phyloP scores from a whole-genome alignment of 2,113 vertebrate species.

The Xyrauchen texanus region DNA sequence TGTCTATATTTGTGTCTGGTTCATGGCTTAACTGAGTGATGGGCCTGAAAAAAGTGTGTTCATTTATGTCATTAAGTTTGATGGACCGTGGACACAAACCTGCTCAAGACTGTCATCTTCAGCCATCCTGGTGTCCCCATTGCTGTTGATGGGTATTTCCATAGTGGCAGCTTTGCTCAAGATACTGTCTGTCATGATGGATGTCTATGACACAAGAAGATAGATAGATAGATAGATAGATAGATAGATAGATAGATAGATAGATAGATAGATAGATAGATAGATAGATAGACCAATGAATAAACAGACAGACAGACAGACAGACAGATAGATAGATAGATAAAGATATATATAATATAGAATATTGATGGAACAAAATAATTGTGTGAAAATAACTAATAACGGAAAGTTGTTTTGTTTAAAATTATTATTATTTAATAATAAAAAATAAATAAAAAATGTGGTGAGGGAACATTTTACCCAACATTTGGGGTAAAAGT shows the following conservation, averaged over 20 bases:
- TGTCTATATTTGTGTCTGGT: constrained; percentile 7
- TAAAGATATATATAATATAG: neutral
- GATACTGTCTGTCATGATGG: constrained; percentile 89
- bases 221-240: neutral
- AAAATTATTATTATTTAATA: too few species aligned
- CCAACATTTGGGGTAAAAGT: too few species aligned
- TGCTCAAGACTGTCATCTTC: constrained; percentile 93
- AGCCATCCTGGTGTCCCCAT: constrained; percentile 84
- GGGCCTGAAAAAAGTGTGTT: neutral
- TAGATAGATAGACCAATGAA: neutral
- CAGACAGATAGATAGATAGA: neutral
- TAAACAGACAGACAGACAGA: too few species aligned
- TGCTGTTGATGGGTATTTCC: constrained; percentile 97
- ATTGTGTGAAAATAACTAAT: too few species aligned
- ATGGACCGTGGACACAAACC: constrained; percentile 66
- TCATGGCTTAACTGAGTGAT: constrained; percentile 9
- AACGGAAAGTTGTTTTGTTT: too few species aligned
- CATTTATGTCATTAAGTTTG: neutral
- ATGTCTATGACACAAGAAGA: constrained; percentile 54
- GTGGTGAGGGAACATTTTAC: too few species aligned
- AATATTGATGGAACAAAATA: too few species aligned
- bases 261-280: neutral
- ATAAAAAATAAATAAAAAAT: too few species aligned
- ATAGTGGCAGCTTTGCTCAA: constrained; percentile 96
- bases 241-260: neutral